A percentile compares a stretch with the other conserved stretches of the same genome.
Evolutionary conservation across 2,797 vertebrate species (phyloP).

Genomic region (Huso huso): DNA sequence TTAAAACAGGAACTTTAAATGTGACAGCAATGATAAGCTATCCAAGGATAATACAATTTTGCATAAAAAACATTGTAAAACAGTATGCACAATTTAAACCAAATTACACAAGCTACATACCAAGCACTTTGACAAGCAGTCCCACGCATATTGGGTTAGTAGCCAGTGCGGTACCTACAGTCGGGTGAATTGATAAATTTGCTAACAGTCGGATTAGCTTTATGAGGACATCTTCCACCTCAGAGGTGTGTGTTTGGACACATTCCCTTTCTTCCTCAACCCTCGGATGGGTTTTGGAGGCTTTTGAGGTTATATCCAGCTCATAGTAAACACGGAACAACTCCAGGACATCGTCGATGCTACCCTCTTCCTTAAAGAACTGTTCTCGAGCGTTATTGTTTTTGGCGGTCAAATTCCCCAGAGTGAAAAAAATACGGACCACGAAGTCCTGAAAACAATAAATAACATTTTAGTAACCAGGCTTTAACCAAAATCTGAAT

Average conservation of each 20-base stretch:
- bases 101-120: constrained; percentile 49
- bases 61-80: too few species aligned
- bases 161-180: constrained; percentile 65
- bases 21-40: too few species aligned
- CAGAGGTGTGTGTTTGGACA: too few species aligned
- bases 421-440: constrained; percentile 78
- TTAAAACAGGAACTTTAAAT: too few species aligned
- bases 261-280: background rate
- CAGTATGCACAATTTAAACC: too few species aligned
- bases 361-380: constrained; percentile 61
- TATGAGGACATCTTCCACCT: constrained; percentile 73
- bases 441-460: constrained; percentile 70
- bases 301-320: constrained; percentile 33
- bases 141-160: constrained; percentile 50
- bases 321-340: constrained; percentile 67
- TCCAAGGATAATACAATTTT: too few species aligned
- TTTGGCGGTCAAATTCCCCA: constrained; percentile 84
- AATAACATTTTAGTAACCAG: too few species aligned
- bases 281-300: background rate
- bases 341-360: constrained; percentile 45
- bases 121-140: constrained; percentile 71
- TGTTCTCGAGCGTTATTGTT: constrained; percentile 60
- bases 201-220: constrained; percentile 85
- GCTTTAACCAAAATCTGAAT: too few species aligned
- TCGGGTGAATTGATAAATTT: constrained; percentile 76